Evolutionary conservation across 2,113 vertebrate genomes (phyloP).

Genomic region (Zingel zingel): DNA sequence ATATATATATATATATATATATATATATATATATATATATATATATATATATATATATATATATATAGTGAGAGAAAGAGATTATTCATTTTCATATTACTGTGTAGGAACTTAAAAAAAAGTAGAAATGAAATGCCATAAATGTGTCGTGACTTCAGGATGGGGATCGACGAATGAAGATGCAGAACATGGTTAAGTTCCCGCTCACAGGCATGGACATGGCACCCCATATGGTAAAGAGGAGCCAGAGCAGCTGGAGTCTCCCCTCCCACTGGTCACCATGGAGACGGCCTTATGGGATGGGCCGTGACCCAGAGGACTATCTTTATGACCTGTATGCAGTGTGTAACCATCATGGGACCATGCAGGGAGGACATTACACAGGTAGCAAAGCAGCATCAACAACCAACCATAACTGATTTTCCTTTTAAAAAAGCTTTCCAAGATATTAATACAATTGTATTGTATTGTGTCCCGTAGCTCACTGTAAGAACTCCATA

Average conservation of each 20-base stretch:
- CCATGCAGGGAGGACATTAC: conserved; percentile 98
- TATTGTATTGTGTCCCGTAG: conserved; percentile 71
- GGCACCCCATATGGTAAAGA: conserved; percentile 96
- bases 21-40: too few relatives aligned
- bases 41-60: too few relatives aligned
- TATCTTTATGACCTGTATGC: conserved; percentile 97
- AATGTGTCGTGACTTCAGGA: conserved; percentile 81
- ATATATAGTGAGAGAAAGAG: too few relatives aligned
- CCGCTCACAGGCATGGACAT: conserved; percentile 94
- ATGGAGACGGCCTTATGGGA: conserved; percentile 93
- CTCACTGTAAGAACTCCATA: conserved; percentile 97
- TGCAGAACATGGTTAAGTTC: conserved; percentile 97
- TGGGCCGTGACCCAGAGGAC: conserved; percentile 95
- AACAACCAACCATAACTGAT: too few relatives aligned
- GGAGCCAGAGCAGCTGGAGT: conserved; percentile 98
- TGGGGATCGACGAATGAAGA: conserved; percentile 93
- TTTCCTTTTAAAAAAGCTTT: not conserved
- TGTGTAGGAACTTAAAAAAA: not conserved
- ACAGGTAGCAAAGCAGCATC: conserved; percentile 84
- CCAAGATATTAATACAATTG: not conserved
- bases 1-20: too few relatives aligned
- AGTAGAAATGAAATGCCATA: not conserved
- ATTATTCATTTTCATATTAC: not conserved
- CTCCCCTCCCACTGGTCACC: conserved; percentile 96
- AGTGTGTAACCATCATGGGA: conserved; percentile 97